Conservation (phyloP, 2,888 invertebrate genomes). For the Leistus spinibarbis region DNA sequence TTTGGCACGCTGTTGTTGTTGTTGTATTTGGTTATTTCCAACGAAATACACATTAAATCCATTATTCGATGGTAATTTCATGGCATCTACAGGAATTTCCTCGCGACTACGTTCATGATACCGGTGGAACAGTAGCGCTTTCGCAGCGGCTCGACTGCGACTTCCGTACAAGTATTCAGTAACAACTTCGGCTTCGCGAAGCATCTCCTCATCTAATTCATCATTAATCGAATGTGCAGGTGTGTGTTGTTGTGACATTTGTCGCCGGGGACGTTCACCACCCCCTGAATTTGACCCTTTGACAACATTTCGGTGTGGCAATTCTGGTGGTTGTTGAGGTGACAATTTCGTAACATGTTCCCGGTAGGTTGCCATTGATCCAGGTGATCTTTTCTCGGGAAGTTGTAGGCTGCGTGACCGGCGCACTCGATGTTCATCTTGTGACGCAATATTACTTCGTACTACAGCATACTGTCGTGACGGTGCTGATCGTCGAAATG, state of each 20-base stretch:
- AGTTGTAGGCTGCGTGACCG: conserved; percentile 68
- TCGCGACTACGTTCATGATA: conserved; percentile 52
- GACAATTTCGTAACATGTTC: conserved; percentile 36
- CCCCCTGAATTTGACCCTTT: conserved; percentile 35
- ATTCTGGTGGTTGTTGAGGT: conserved; percentile 43
- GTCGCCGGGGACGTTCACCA: conserved; percentile 19
- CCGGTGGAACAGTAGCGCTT: conserved; percentile 58
- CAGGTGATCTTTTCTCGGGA: conserved; percentile 64
- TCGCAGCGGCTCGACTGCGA: conserved; percentile 60
- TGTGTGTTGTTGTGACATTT: conserved; percentile 12
- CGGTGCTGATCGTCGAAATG: conserved; percentile 45
- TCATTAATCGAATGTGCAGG: conserved; percentile 44
- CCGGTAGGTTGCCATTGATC: conserved; percentile 43
- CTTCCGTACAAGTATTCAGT: conserved; percentile 64
- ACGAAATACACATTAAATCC: conserved; percentile 54
- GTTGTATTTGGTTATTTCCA: conserved; percentile 48
- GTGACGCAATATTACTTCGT: conserved; percentile 32
- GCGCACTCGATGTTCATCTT: conserved; percentile 56
- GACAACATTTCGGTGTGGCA: conserved; percentile 36
- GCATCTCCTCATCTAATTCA: conserved; percentile 57
- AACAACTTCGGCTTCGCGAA: conserved; percentile 63
- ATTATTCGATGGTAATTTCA: conserved; percentile 49
- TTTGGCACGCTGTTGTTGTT: conserved; percentile 54
- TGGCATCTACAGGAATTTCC: conserved; percentile 47
- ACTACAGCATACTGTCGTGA: conserved; percentile 19